A percentile compares a stretch with the other conserved stretches of the same genome.
These are phyloP conservation scores for Ictalurus furcatus DNA, from an alignment of 2,113 vertebrate species.

Conservation along the genomic window DNA sequence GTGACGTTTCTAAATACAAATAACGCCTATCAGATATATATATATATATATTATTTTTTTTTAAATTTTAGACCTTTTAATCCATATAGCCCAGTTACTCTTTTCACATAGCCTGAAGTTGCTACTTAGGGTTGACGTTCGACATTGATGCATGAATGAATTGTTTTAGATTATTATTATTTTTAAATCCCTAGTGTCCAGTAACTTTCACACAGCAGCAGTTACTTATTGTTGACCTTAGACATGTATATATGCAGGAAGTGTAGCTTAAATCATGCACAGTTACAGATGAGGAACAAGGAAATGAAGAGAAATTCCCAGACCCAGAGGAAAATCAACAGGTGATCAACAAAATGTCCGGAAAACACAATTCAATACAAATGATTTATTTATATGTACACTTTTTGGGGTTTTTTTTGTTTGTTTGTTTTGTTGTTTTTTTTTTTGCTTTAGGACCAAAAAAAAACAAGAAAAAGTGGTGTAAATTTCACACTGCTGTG, in stretches of 20 bases:
- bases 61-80: background rate
- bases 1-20: background rate
- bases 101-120: background rate
- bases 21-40: background rate
- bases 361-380: background rate
- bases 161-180: background rate
- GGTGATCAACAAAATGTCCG: background rate
- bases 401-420: background rate
- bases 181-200: background rate
- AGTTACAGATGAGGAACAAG: constrained; percentile 44
- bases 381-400: background rate
- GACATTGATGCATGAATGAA: background rate
- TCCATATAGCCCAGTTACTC: background rate
- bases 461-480: background rate
- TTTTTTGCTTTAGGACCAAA: background rate
- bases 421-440: too few relatives aligned
- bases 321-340: background rate
- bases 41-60: background rate
- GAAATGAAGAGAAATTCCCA: constrained; percentile 40
- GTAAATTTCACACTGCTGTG: background rate
- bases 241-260: constrained; percentile 27
- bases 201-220: background rate
- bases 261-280: constrained; percentile 6
- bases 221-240: background rate
- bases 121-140: background rate